Conservation (phyloP, 2,113 vertebrate genomes). For the Cyphomyrus discorhynchus region DNA sequence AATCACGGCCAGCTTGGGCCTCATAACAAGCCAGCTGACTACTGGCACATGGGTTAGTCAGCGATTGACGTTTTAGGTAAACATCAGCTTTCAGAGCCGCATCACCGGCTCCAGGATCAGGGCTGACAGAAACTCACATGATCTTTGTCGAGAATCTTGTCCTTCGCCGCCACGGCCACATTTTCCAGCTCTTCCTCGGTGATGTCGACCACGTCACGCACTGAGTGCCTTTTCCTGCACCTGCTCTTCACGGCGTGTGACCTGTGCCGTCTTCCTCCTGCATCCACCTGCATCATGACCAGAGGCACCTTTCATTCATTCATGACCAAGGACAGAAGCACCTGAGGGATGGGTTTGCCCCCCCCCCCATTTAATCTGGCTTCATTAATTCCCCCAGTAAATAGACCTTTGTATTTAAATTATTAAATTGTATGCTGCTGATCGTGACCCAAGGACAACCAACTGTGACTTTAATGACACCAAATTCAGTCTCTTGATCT, state of each 20-base stretch:
- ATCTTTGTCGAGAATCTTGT: constrained; percentile 91
- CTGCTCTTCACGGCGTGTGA: constrained; percentile 23
- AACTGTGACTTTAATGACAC: not conserved
- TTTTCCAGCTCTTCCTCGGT: constrained; percentile 86
- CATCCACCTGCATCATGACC: constrained; percentile 46
- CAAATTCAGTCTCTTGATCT: not conserved
- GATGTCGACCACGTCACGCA: constrained; percentile 76
- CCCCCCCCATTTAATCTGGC: not conserved
- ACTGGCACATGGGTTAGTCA: not conserved
- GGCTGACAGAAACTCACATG: constrained; percentile 58
- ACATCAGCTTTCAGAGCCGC: not conserved
- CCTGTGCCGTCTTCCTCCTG: not conserved
- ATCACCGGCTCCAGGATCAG: not conserved
- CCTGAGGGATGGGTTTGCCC: not conserved
- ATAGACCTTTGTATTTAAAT: not conserved
- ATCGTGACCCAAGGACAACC: not conserved
- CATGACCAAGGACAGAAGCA: not conserved
- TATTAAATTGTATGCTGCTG: not conserved
- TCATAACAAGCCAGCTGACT: not conserved
- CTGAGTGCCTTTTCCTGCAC: constrained; percentile 48
- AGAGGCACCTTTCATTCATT: not conserved
- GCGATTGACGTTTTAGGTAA: not conserved
- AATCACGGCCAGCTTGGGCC: not conserved
- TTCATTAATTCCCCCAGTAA: not conserved
- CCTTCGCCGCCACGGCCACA: constrained; percentile 75